These are phyloP conservation scores for Martes martes DNA, from an alignment of 2,113 vertebrate species.

Conservation along the genomic window DNA sequence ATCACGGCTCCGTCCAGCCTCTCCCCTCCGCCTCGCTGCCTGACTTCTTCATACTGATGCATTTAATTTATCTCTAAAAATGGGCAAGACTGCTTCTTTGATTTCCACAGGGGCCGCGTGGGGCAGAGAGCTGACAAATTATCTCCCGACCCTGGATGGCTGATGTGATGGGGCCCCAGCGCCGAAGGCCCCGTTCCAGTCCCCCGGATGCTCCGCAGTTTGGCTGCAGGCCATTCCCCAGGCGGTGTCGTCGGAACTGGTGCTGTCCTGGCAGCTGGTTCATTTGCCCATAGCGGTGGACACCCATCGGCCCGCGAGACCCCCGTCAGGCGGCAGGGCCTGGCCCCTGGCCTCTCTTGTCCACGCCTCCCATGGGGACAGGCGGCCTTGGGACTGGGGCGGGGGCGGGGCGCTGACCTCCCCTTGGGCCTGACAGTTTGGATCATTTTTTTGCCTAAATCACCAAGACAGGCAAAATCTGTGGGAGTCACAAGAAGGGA, in stretches of 20 bases:
- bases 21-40: not conserved
- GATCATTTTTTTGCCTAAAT: not conserved
- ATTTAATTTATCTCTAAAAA: slow-evolving; percentile 35
- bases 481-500: not conserved
- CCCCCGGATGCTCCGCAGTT: accelerated
- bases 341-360: not conserved
- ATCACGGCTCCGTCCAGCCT: not conserved
- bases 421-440: not conserved
- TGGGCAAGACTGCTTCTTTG: not conserved
- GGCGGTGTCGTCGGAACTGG: not conserved
- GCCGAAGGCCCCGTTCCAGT: not conserved
- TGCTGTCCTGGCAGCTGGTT: not conserved
- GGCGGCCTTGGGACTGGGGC: accelerated
- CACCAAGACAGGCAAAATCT: not conserved
- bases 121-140: not conserved
- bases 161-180: not conserved
- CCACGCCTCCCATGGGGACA: not conserved
- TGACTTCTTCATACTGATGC: not conserved
- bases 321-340: not conserved
- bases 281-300: not conserved
- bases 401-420: not conserved
- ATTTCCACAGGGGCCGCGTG: not conserved
- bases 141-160: not conserved
- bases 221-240: not conserved
- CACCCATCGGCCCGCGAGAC: not conserved